Base-by-base conservation (phyloP, 2,888 invertebrate species). In the Papilio elwesi region DNA sequence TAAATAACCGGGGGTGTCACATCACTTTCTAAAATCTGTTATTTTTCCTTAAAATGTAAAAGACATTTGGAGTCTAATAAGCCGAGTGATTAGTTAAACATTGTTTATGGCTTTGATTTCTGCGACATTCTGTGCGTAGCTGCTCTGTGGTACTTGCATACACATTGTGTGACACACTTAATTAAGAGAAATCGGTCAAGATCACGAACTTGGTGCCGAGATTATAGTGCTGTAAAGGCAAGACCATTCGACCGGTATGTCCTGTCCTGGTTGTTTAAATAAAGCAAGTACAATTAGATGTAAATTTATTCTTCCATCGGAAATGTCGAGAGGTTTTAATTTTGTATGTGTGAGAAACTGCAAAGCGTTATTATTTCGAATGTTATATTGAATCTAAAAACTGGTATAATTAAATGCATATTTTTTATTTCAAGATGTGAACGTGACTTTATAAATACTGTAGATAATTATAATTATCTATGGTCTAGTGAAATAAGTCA, bases 111-210 rank as follows among this genome's bases (percentile, higher is more conserved):
- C 10, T 43, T 10, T 15, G 15, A 62, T 11, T 15, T 38, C 16
- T 48, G 26, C 47, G 52, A 53, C 38, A 16, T 69, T 65, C 26
- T 57, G n/a, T 69, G 47, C 48, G 38, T 55, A 64, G 36, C 16
- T 69, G 43, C 65, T 57, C 59, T 49, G 53, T 68, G 15, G 26
- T 68, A n/a, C 38, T 65, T 51, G 12, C 15, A 64, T 13, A n/a
- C 63, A 68, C 72, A 48, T 26, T 65, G 26, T 48, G 49, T 68
- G 68, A 64, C 69, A 65, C 51, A 65, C 64, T 16, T 73, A 66
- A 66, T 69, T 73, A 66, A 65, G 73, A 64, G 48, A 73, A 73
- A 73, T 66, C 73, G 66, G 73, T 73, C 73, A 73, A 70, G 69
- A 73, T 26, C 65, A 36, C 64, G 73, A 73, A 69, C 69, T 73